Evolutionary conservation across 1,140 invertebrate species (phyloP), one percentile per base, ranked within the genome.

Genomic region (Formica selysi): DNA sequence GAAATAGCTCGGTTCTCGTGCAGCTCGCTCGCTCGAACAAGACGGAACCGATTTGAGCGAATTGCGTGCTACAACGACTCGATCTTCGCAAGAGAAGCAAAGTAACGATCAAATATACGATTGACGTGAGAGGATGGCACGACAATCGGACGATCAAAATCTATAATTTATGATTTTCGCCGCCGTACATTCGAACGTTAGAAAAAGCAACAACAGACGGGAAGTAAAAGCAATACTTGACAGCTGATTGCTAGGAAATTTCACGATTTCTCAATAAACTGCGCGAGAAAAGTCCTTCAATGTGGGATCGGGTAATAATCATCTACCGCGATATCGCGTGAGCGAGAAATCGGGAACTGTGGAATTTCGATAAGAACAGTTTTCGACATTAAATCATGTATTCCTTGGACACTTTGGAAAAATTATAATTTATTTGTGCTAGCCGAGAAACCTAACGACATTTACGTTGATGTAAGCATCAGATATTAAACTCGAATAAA

Each of bases 161-260:
- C 79, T 73, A 6, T 36, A 70, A 83, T 74, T 83, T 83, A 7
- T 32, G 51, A 67, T 48, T 57, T 44, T 41, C 64, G 64, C 5
- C 6, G 32, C 6, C 11, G 13, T 3, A 5, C 22, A 22, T 41
- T 44, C 19, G 8, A 68, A 68, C n/a, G 29, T 44, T 44, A 22
- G 41, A 6, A 51, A 29, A 71, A 29, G 6, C 7, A 19, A 51
- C 41, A 26, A 70, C 8, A 16, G 48, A n/a, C 4, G 64, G n/a
- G 10, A 73, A 32, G 38, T 61, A 73, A 73, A 81, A 81, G 65
- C 36, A 10, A 8, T 19, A 61, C 13, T 10, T 16, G 8, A 61
- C 48, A 73, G 70, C 26, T 44, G 19, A 73, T 36, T 44, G 54
- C 41, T 54, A 22, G 4, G 32, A 41, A 68, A 80, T 10, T 29